Conservation (phyloP, 1,140 invertebrate genomes). For the Bursaphelenchus mucronatus region DNA sequence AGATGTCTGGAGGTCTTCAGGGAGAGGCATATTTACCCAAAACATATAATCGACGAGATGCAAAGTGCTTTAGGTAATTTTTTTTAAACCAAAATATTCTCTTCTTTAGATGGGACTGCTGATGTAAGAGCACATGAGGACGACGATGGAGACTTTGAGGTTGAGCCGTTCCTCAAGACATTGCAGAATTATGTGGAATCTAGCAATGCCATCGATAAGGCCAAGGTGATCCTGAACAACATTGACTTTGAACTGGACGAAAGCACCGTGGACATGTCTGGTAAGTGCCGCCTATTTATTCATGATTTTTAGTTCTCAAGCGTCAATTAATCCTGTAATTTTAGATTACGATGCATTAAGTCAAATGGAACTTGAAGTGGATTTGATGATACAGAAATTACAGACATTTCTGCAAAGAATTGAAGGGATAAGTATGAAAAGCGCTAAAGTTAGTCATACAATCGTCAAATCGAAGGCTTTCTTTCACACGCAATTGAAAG, state of each 20-base stretch:
- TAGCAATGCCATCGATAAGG: slow-evolving; percentile 29
- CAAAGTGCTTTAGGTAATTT: slow-evolving; percentile 38
- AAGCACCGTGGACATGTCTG: background rate
- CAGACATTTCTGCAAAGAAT: slow-evolving; percentile 9
- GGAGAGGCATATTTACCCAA: slow-evolving; percentile 33
- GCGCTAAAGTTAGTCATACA: slow-evolving; percentile 14
- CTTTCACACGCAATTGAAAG: slow-evolving; percentile 37
- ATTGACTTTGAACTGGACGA: slow-evolving; percentile 34
- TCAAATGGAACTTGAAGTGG: slow-evolving; percentile 1
- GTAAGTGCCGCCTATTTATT: background rate
- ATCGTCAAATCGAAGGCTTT: slow-evolving; percentile 8
- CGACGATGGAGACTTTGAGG: slow-evolving; percentile 5
- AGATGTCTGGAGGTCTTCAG: slow-evolving; percentile 53
- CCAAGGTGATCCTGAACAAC: slow-evolving; percentile 38
- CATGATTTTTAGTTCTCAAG: too few species aligned
- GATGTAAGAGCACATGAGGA: background rate
- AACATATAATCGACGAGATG: slow-evolving; percentile 47
- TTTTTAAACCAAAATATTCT: slow-evolving; percentile 17
- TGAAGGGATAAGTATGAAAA: slow-evolving; percentile 5
- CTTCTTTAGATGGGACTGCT: background rate
- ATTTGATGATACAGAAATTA: slow-evolving; percentile 21
- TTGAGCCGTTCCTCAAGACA: background rate
- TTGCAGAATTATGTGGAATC: slow-evolving; percentile 1
- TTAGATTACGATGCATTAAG: slow-evolving; percentile 1
- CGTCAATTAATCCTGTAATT: background rate